Evolutionary conservation across 2,113 vertebrate genomes (phyloP).

Genomic region (Chaenogobius annularis): DNA sequence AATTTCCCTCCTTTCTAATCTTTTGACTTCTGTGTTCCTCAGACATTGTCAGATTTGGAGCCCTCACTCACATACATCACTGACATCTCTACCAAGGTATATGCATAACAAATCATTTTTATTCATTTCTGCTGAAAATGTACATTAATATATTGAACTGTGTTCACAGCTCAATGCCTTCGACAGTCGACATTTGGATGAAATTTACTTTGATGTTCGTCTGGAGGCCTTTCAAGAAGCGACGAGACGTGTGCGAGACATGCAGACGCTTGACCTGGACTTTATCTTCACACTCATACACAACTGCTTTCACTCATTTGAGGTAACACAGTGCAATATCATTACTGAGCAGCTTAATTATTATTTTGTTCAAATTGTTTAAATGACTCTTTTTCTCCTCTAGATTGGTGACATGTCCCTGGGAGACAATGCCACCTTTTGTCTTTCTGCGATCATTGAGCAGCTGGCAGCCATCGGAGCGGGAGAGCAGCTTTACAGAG

Average conservation of each 20-base stretch:
- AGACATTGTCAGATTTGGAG: constrained; percentile 90
- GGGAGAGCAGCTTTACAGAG: constrained; percentile 83
- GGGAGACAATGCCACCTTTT: constrained; percentile 89
- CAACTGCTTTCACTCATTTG: constrained; percentile 94
- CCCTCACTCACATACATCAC: constrained; percentile 83
- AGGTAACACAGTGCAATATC: constrained; percentile 72
- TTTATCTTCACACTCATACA: constrained; percentile 85
- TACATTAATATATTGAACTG: not conserved
- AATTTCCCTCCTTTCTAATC: not conserved
- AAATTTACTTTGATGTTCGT: constrained; percentile 90
- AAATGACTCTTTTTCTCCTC: not conserved
- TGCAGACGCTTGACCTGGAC: constrained; percentile 83
- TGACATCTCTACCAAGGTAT: constrained; percentile 85
- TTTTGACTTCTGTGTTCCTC: constrained; percentile 6
- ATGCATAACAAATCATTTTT: not conserved
- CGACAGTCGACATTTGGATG: constrained; percentile 91
- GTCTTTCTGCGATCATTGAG: constrained; percentile 82
- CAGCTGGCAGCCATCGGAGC: constrained; percentile 75
- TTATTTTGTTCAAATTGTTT: not conserved
- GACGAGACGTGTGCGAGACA: constrained; percentile 77
- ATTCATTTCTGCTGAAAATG: not conserved
- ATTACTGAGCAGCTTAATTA: no score
- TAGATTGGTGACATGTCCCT: constrained; percentile 96
- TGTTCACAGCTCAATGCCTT: constrained; percentile 87
- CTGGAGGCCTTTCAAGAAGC: constrained; percentile 87